A percentile compares a stretch with the other conserved stretches of the same genome.
Conservation (phyloP, 1,140 invertebrate species). For the Leptonema lineaticorne region DNA sequence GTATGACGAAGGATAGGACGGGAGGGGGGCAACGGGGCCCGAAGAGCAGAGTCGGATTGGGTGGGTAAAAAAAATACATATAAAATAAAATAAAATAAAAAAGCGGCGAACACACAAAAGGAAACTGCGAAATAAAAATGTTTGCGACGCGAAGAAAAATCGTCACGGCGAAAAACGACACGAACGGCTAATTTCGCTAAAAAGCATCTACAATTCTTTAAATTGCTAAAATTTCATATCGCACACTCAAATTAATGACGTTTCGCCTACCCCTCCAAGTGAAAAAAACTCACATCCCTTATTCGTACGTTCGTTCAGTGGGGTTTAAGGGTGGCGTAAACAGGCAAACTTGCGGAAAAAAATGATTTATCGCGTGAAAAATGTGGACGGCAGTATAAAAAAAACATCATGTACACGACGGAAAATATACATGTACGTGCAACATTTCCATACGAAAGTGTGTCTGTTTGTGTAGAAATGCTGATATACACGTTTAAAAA, state of each 20-base stretch:
- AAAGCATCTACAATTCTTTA: constrained; percentile 41
- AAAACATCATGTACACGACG: not conserved
- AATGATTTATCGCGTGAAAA: constrained; percentile 59
- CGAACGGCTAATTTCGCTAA: constrained; percentile 39
- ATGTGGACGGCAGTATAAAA: constrained; percentile 49
- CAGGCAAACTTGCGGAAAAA: constrained; percentile 53
- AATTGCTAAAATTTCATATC: constrained; percentile 43
- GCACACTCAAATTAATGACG: constrained; percentile 41
- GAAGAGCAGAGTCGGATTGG: not conserved
- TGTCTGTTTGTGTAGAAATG: no score
- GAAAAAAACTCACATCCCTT: no score
- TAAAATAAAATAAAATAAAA: not conserved
- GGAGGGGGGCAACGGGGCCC: not conserved
- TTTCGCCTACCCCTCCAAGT: not conserved
- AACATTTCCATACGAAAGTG: no score
- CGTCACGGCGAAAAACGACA: constrained; percentile 31
- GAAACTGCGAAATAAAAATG: not conserved
- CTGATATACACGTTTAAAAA: no score
- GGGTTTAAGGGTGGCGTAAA: constrained; percentile 1
- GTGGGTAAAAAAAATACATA: not conserved
- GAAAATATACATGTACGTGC: not conserved
- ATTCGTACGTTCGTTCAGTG: no score
- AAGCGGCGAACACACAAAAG: not conserved
- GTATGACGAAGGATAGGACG: not conserved
- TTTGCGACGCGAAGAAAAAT: constrained; percentile 15